These are phyloP conservation scores for Anoncus sp. DNA, from an alignment of 2,888 invertebrate genomes.

Conservation along the genomic window DNA sequence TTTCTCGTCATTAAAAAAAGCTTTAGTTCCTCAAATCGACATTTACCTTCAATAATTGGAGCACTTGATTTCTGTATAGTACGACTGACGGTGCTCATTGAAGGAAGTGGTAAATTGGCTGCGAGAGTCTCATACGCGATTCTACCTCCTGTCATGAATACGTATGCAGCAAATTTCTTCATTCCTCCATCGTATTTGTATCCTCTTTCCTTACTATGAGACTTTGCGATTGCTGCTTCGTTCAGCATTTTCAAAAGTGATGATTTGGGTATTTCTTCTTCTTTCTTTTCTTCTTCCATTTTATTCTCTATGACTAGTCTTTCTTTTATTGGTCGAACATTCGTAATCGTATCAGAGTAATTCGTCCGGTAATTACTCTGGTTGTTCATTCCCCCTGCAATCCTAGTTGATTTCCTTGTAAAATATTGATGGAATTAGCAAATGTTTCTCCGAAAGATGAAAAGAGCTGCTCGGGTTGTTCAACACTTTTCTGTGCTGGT, in stretches of 20 bases:
- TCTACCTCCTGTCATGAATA: slow-evolving; percentile 55
- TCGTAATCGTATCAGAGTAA: slow-evolving; percentile 25
- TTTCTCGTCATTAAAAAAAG: slow-evolving; percentile 45
- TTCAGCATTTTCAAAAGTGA: no score
- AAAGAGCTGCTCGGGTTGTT: no score
- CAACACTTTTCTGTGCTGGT: no score
- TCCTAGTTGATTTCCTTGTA: no score
- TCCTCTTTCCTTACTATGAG: slow-evolving; percentile 12
- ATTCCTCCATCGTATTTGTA: slow-evolving; percentile 32
- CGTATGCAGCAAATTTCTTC: slow-evolving; percentile 34
- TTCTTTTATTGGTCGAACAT: slow-evolving; percentile 21
- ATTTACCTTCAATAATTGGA: slow-evolving; percentile 56
- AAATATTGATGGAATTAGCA: no score
- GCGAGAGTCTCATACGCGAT: slow-evolving; percentile 60
- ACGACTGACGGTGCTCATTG: slow-evolving; percentile 53
- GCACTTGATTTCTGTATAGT: no score
- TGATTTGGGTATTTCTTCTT: no score
- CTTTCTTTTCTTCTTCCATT: no score
- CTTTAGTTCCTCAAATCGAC: slow-evolving; percentile 53
- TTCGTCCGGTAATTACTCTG: slow-evolving; percentile 28
- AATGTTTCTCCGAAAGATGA: no score
- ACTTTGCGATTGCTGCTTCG: slow-evolving; percentile 12
- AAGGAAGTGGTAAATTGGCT: slow-evolving; percentile 55
- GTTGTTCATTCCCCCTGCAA: no score
- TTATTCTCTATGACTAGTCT: slow-evolving; percentile 24